Evolutionary conservation across 2,797 vertebrate species (phyloP), one percentile per base, ranked within the genome.

Genomic region (Danio tinwini): DNA sequence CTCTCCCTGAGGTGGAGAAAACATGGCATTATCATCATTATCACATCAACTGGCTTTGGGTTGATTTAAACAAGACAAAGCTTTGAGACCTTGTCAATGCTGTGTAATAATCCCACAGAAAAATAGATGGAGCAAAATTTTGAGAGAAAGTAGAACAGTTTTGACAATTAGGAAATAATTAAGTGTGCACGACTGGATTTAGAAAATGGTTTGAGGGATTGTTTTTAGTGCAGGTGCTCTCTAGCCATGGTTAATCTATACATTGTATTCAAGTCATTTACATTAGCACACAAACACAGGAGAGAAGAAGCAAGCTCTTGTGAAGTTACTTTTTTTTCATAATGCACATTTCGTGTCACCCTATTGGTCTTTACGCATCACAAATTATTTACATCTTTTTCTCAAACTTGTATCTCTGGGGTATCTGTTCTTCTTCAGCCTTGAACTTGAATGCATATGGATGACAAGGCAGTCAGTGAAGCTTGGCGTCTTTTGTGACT

Each of bases 1-100:
- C 16, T 37, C n/a, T 63, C 29, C 44, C 56, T 17, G 44, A n/a
- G 52, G 52, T 74, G 40, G 14, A 55, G 45, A 74, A 78, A 68
- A 69, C n/a, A 19, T 74, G 47, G 44, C 55, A 70, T 79, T 67
- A 47, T 68, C 44, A 47, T 68, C 44, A 59, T 52, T 61, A 65
- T 72, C 53, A 39, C 53, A 61, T 49, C 39, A 65, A 45, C 45
- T 52, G 44, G n/a, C 68, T 67, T 77, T 29, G 9, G 63, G 59
- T 82, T 78, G 29, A 29, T 29, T 1, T 45, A 55, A 64, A 73
- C 67, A 19, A 65, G 75, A 78, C 59, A 13, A 61, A 47, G 7
- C 6, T 78, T 40, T 42, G 14, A 67, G 9, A 67, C 13, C 55
- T 53, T 6, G 10, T 17, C 61, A 44, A 47, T 56, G 56, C 39